phyloP scores from a whole-genome alignment of 2,888 invertebrate species.

The Tiliacea citrago region DNA sequence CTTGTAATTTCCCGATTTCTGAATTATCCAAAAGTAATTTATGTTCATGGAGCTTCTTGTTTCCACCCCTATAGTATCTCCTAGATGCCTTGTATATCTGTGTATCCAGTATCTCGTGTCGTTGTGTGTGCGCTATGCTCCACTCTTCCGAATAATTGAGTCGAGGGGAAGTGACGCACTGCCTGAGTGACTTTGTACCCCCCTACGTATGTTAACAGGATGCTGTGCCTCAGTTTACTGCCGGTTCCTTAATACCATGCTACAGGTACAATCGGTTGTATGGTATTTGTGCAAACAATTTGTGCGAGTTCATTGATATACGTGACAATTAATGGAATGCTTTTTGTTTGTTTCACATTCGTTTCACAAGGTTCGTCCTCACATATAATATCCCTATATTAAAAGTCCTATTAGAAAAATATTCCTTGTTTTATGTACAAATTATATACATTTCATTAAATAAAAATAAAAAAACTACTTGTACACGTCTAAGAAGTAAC shows the following conservation, averaged over 20 bases:
- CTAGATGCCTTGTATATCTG: not conserved
- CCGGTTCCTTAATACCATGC: not conserved
- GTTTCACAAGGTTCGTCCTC: not conserved
- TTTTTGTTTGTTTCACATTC: not conserved
- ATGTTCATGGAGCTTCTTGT: not conserved
- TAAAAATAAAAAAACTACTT: not conserved
- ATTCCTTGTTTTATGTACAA: not conserved
- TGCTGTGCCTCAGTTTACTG: not conserved
- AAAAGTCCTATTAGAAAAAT: too few relatives aligned
- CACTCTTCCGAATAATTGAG: slow-evolving; percentile 43
- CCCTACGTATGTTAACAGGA: slow-evolving; percentile 18
- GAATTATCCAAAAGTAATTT: not conserved
- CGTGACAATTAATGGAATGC: not conserved
- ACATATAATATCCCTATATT: too few relatives aligned
- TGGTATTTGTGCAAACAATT: not conserved
- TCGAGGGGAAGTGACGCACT: slow-evolving; percentile 8
- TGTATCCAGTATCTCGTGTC: not conserved
- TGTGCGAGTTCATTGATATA: not conserved
- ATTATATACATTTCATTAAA: too few relatives aligned
- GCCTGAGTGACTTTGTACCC: slow-evolving; percentile 24
- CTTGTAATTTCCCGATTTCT: not conserved
- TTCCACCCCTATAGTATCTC: not conserved
- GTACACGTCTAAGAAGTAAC: not conserved
- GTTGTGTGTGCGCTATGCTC: not conserved
- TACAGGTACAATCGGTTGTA: not conserved